Conservation (phyloP, 2,797 vertebrate genomes). For the Gadopsis marmoratus region DNA sequence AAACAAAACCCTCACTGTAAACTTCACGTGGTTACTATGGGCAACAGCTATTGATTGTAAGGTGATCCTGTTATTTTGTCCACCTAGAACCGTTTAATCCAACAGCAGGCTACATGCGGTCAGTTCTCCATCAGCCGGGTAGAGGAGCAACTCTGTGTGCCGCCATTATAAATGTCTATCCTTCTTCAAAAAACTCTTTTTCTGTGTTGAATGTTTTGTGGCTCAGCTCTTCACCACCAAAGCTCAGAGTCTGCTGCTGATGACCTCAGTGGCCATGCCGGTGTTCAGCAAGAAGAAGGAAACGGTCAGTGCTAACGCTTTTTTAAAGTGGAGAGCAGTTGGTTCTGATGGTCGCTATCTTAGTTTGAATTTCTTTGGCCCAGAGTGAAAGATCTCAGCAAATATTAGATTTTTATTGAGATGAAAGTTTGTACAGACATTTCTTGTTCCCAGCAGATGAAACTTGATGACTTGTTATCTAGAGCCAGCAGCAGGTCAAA, state of each 20-base stretch:
- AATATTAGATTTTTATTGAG: not conserved
- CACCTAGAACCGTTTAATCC: not conserved
- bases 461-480: not conserved
- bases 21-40: no score
- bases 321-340: no score
- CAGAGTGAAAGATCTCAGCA: not conserved
- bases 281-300: slow-evolving; percentile 99
- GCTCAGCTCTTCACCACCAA: slow-evolving; percentile 90
- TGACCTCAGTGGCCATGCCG: slow-evolving; percentile 97
- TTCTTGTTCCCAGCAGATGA: not conserved
- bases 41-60: not conserved
- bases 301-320: slow-evolving; percentile 82
- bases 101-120: no score
- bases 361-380: not conserved
- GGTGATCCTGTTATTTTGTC: not conserved
- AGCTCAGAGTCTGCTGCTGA: slow-evolving; percentile 91
- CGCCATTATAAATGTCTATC: not conserved
- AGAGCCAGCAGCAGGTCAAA: not conserved
- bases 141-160: no score
- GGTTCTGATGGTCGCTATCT: no score
- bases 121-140: no score
- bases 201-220: not conserved
- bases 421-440: not conserved
- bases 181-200: not conserved
- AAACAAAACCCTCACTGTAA: no score